Base-by-base conservation (phyloP, 2,113 vertebrate species). In the Dipodomys spectabilis region DNA sequence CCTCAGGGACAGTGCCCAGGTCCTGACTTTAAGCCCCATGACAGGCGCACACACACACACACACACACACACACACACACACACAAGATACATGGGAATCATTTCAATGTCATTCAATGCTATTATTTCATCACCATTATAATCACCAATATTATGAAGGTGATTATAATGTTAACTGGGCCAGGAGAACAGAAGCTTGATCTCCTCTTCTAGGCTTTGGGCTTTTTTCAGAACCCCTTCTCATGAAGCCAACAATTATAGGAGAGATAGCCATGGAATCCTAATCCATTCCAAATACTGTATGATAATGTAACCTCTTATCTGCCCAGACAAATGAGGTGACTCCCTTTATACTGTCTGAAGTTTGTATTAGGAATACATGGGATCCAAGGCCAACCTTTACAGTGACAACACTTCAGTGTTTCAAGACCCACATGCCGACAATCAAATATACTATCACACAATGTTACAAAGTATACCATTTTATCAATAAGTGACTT, bases 381-480 rank as follows among this genome's bases (percentile, higher is more conserved):
- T 7, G 44, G 30, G 4, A 90, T 62, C 39, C 65, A 90, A 79
- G 73, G 28, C n/a, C 60, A 80, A 30, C 27, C n/a, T 68, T 65
- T 53, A 15, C 23, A 72, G 39, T 74, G 78, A 82, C 23, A 77
- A 72, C 15, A 69, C 68, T 78, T 83, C 19, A 44, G 18, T 62
- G 62, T 93, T 13, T 57, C 15, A 16, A 57, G 53, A 13, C 53
- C 53, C 53, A 57, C 4, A 18, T 13, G 53, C 53, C 15, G 2
- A 57, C 53, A 57, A 57, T n/a, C n/a, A n/a, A n/a, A n/a, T n/a
- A n/a, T 57, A 78, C 32, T 39, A 91, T 79, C 7, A 30, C n/a
- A 65, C 27, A 28, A 32, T 23, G 45, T 82, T 92, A 75, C 25
- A 93, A 95, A 90, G 88, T 8, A 19, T 8, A 88, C 45, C 78